Evolutionary conservation across 2,113 vertebrate genomes (phyloP), one percentile per base, ranked within the genome.

Genomic region (Hiodon alosoides): DNA sequence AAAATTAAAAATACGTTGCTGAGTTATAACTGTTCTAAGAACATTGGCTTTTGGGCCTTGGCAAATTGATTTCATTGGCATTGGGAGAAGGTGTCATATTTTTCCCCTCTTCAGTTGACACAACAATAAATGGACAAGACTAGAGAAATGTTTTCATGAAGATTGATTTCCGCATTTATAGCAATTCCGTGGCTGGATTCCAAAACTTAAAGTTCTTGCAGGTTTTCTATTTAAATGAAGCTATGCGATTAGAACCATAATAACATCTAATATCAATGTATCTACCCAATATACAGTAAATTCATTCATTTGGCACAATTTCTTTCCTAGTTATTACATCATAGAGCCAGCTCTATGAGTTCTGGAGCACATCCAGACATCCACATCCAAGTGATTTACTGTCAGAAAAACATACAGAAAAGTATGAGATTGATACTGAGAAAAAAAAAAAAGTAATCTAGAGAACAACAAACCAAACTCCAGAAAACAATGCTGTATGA

Each of bases 21-120:
- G 69, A 72, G 78, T 76, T 87, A 86, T 86, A 72, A 82, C 76
- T 83, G 81, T 72, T 72, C 73, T 85, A 83, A 87, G 86, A 82
- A 85, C 83, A 86, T 85, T 86, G 80, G 83, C 86, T 72, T 61
- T 47, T 14, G 61, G 70, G n/a, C 57, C 70, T 72, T 72, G 57
- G 58, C 7, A 55, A 46, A 60, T 46, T 60, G n/a, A 72, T 60
- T 66, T 48, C 31, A 31, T 31, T 31, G 31, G 31, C 31, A 31
- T 31, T 66, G 31, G 46, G 48, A 66, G 11, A 50, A 3, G n/a
- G 47, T 71, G 7, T 65, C 5, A 47, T 71, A 46, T 48, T 31
- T 55, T 58, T 5, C 8, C 4, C 7, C 58, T 60, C 11, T 72
- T 61, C 54, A 47, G 17, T 48, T 11, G 50, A 46, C 17, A 59